These are phyloP conservation scores for Enteromius paludinosus DNA, from an alignment of 2,797 vertebrate species.

Conservation along the genomic window DNA sequence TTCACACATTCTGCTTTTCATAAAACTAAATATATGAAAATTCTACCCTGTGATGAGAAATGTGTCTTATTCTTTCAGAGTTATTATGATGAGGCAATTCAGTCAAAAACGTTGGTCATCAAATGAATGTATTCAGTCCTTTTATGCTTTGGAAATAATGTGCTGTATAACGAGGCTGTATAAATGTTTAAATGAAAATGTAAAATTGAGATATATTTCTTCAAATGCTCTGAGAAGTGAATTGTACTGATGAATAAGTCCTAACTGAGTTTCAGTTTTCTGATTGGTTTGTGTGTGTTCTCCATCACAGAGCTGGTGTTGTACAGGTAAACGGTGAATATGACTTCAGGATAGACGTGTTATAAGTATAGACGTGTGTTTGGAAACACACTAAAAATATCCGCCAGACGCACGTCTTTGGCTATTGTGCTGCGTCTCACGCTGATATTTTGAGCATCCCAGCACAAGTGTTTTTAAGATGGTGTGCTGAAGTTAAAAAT, in stretches of 20 bases:
- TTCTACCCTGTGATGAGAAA: too few relatives aligned
- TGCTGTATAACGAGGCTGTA: too few relatives aligned
- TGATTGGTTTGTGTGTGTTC: not conserved
- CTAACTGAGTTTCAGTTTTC: not conserved
- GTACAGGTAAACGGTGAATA: not conserved
- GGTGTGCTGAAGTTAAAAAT: not conserved
- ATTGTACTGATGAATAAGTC: not conserved
- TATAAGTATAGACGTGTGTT: not conserved
- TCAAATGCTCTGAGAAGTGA: not conserved
- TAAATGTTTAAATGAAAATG: not conserved
- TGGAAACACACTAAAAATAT: not conserved
- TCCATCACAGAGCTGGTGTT: not conserved
- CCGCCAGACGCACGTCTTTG: not conserved
- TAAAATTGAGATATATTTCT: not conserved
- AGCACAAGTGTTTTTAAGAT: constrained; percentile 7
- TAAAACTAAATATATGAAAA: not conserved
- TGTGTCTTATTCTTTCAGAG: too few relatives aligned
- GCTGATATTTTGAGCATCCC: constrained; percentile 6
- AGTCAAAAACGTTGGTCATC: too few relatives aligned
- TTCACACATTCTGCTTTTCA: not conserved
- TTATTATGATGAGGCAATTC: too few relatives aligned
- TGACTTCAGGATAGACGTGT: not conserved
- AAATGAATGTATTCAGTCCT: not conserved
- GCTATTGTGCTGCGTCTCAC: not conserved
- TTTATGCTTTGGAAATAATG: not conserved